Evolutionary conservation across 1,140 invertebrate species (phyloP).

Genomic region (Bombus consobrinus): DNA sequence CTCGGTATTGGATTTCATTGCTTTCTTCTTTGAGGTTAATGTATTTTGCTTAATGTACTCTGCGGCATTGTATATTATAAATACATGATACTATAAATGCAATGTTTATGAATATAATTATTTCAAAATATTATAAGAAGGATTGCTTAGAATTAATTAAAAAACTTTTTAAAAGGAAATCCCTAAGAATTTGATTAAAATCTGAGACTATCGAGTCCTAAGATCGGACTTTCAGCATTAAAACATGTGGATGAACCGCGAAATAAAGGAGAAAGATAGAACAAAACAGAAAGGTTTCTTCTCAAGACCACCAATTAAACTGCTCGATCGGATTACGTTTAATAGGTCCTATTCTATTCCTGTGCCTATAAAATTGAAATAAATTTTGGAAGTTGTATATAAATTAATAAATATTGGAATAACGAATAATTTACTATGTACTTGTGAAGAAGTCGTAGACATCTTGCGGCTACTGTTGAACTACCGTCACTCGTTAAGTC

Average conservation of each 20-base stretch:
- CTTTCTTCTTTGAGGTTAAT: too few species aligned
- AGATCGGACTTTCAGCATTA: not conserved
- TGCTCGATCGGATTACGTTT: not conserved
- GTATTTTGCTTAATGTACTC: too few species aligned
- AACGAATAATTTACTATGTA: not conserved
- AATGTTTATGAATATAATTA: not conserved
- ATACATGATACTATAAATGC: too few species aligned
- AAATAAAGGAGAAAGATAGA: not conserved
- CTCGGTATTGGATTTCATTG: too few species aligned
- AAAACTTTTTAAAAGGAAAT: not conserved
- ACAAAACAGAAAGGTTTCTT: not conserved
- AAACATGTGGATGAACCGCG: not conserved
- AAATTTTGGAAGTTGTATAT: not conserved
- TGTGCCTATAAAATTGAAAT: not conserved
- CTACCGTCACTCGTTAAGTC: not conserved
- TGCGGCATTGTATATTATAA: too few species aligned
- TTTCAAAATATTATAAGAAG: too few species aligned
- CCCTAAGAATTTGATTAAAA: not conserved
- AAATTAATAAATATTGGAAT: not conserved
- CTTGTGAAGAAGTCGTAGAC: not conserved
- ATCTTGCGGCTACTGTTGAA: not conserved
- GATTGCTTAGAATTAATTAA: too few species aligned
- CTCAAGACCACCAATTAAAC: not conserved
- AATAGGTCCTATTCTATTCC: not conserved
- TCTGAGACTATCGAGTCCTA: not conserved